Evolutionary conservation across 1,140 invertebrate species (phyloP).

Genomic region (Tyrophagus putrescentiae): DNA sequence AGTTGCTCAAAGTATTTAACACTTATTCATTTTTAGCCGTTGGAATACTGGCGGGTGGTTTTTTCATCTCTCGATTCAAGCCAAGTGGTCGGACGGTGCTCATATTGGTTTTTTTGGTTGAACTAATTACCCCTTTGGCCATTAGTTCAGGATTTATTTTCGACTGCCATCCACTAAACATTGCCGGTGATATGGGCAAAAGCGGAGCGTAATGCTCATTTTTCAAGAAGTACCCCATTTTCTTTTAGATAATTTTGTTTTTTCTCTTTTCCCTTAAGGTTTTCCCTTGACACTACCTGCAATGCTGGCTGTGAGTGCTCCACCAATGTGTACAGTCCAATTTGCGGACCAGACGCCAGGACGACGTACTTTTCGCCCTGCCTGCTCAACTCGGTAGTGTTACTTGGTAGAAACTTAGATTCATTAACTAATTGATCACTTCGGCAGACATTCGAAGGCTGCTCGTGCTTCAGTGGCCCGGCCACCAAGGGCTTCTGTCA

Average conservation of each 20-base stretch:
- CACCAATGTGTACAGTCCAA: conserved; percentile 36
- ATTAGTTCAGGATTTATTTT: conserved; percentile 12
- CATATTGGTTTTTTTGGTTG: conserved; percentile 54
- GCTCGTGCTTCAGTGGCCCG: neutral
- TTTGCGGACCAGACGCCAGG: conserved; percentile 53
- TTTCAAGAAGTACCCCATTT: neutral
- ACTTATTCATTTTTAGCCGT: conserved; percentile 51
- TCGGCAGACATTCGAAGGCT: neutral
- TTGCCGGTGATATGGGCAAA: neutral
- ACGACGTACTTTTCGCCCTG: conserved; percentile 70
- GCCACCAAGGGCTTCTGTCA: conserved; percentile 4
- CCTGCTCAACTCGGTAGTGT: neutral
- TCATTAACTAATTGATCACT: neutral
- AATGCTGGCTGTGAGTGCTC: conserved; percentile 29
- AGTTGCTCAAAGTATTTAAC: no score
- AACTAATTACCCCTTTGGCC: conserved; percentile 34
- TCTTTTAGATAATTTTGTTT: neutral
- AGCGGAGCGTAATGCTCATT: neutral
- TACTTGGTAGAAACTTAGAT: neutral
- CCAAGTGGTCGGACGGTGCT: conserved; percentile 50
- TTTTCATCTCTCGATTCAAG: conserved; percentile 50
- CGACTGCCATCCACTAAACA: conserved; percentile 6
- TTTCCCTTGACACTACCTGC: conserved; percentile 33
- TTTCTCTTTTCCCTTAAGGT: conserved; percentile 5
- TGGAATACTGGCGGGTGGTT: conserved; percentile 50